These are phyloP conservation scores for crab-eating macaque (Macaca fascicularis) DNA, from an alignment of 2,113 vertebrate species.

Conservation along the genomic window T2T-MFA8v1.1 NC_088384.1:71972501-71973000, in stretches of 20 bases:
- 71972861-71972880: background rate
- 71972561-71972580: too few relatives aligned
- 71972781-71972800: background rate
- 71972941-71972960: background rate
- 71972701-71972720: background rate
- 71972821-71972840: background rate
- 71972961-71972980: background rate
- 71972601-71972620: too few relatives aligned
- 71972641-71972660: accelerated
- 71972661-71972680: background rate
- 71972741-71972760: background rate
- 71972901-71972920: background rate
- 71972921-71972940: background rate
- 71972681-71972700: background rate
- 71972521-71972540: too few relatives aligned
- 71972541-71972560: too few relatives aligned
- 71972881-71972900: background rate
- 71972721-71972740: background rate
- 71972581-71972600: too few relatives aligned
- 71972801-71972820: background rate
- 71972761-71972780: background rate
- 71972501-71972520: too few relatives aligned
- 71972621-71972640: too few relatives aligned
- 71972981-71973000: background rate
- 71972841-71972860: background rate